A percentile compares a stretch with the other conserved stretches of the same genome.
phyloP scores from a whole-genome alignment of 1,140 invertebrate genomes.

The Lepidurus packardi region DNA sequence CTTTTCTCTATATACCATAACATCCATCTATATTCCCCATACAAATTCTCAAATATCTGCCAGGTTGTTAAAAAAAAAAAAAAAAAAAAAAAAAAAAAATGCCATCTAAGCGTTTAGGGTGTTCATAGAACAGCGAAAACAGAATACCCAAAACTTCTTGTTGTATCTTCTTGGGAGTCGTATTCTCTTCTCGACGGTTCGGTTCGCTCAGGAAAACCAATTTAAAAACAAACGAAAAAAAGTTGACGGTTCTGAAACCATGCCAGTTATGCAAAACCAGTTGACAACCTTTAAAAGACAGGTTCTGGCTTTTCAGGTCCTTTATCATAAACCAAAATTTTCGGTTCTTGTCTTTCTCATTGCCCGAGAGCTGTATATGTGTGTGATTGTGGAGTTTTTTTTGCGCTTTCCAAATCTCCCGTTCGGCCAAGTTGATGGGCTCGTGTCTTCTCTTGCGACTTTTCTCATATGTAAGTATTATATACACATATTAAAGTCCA shows the following conservation, averaged over 20 bases:
- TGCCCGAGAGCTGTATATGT: background rate
- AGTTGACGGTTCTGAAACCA: background rate
- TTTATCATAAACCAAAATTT: constrained; percentile 9
- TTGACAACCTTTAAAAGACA: constrained; percentile 19
- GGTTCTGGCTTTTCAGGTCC: background rate
- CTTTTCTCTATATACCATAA: too few species aligned
- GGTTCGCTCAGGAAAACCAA: constrained; percentile 20
- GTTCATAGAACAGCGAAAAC: too few species aligned
- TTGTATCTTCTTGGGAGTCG: constrained; percentile 56
- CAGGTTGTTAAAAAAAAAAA: too few species aligned
- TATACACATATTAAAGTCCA: constrained; percentile 24
- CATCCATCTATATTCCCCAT: too few species aligned
- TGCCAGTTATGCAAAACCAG: constrained; percentile 18
- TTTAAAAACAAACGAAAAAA: background rate
- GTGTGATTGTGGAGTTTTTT: constrained; percentile 40
- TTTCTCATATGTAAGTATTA: background rate
- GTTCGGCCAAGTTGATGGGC: too few species aligned
- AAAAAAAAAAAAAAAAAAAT: too few species aligned
- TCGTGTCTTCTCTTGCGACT: too few species aligned
- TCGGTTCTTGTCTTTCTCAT: background rate
- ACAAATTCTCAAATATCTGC: too few species aligned
- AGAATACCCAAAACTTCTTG: constrained; percentile 35
- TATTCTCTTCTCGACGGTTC: constrained; percentile 56
- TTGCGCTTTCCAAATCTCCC: too few species aligned
- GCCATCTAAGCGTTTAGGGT: too few species aligned